phyloP scores from a whole-genome alignment of 2,888 invertebrate species.

The Hypercompe scribonia region DNA sequence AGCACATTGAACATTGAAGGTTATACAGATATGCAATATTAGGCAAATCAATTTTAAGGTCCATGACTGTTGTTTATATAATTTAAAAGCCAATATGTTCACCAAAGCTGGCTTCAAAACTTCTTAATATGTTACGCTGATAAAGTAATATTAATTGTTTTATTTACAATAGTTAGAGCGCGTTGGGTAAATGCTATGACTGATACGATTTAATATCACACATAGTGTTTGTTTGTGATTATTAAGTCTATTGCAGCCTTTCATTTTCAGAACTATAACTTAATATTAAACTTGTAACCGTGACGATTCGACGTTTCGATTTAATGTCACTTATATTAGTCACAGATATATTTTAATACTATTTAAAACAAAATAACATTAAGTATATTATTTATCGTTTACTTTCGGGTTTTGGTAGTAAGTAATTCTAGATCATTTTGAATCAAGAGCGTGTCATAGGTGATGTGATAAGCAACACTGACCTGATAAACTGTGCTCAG shows the following conservation, averaged over 20 bases:
- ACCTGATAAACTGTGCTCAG: constrained; percentile 27
- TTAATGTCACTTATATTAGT: constrained; percentile 32
- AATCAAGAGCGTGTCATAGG: constrained; percentile 39
- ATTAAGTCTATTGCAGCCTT: not conserved
- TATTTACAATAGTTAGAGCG: not conserved
- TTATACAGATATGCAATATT: not conserved
- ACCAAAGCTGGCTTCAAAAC: not conserved
- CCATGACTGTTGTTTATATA: not conserved
- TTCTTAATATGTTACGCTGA: not conserved
- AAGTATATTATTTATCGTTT: too few relatives aligned
- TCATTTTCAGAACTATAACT: constrained; percentile 10
- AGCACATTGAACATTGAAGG: constrained; percentile 8
- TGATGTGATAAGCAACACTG: constrained; percentile 35
- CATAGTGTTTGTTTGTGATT: not conserved
- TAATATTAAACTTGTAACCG: constrained; percentile 30
- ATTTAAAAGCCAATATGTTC: not conserved
- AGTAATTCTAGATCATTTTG: constrained; percentile 21
- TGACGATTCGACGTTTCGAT: constrained; percentile 33
- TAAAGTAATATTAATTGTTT: not conserved
- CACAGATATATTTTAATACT: constrained; percentile 28
- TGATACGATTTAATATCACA: constrained; percentile 1
- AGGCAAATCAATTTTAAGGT: not conserved
- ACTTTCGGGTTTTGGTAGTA: not conserved
- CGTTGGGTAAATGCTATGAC: not conserved
- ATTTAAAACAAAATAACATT: constrained; percentile 10